A percentile compares a stretch with the other conserved stretches of the same genome.
Evolutionary conservation across 2,113 vertebrate species (phyloP).

Genomic region (Oncorhynchus mykiss): DNA sequence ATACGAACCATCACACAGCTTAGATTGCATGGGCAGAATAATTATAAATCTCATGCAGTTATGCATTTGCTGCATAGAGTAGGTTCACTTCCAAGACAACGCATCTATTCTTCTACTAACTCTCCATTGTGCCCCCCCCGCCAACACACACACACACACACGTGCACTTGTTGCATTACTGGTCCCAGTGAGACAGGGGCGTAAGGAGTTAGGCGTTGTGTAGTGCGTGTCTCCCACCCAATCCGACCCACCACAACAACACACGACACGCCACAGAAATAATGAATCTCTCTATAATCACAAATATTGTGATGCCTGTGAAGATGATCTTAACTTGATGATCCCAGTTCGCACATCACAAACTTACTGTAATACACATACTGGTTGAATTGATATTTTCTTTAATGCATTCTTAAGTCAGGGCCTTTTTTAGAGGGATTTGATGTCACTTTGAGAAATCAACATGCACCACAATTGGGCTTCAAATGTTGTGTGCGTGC

Average conservation of each 20-base stretch:
- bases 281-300: not conserved
- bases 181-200: not conserved
- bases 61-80: not conserved
- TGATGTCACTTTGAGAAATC: slow-evolving; percentile 16
- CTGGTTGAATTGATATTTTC: not conserved
- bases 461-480: not conserved
- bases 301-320: not conserved
- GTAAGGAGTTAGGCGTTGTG: not conserved
- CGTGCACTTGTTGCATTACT: not conserved
- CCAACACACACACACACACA: not conserved
- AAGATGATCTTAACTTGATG: not conserved
- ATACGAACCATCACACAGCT: no score
- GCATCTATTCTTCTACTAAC: not conserved
- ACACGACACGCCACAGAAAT: not conserved
- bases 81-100: not conserved
- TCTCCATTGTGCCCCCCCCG: not conserved
- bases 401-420: not conserved
- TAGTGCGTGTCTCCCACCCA: not conserved
- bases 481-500: slow-evolving; percentile 18
- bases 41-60: not conserved
- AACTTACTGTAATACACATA: not conserved
- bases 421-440: slow-evolving; percentile 28
- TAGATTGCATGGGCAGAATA: not conserved
- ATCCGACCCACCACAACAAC: not conserved
- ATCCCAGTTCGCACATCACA: not conserved